Evolutionary conservation across 2,113 vertebrate species (phyloP), one percentile per base, ranked within the genome.

Genomic region (Dasyornis broadbenti): DNA sequence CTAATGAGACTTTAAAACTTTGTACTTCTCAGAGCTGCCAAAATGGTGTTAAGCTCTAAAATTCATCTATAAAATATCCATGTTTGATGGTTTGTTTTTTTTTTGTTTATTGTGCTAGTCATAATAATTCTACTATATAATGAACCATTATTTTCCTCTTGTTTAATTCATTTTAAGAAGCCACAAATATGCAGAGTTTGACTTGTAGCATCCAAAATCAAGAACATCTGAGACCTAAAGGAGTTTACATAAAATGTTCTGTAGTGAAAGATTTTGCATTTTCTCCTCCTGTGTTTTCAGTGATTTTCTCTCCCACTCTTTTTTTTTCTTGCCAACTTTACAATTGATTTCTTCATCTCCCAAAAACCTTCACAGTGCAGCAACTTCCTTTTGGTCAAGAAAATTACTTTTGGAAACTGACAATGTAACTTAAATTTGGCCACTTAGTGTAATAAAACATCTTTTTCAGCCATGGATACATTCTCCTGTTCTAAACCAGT

Each of bases 271-370:
- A 63, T 72, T 68, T 85, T 82, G 7, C 16, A 6, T 89, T 77
- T 76, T 13, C 2, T 6, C 1, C 8, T 7, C 6, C 28, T 37
- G 9, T 57, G 50, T 50, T 28, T 47, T 54, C 1, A 0, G 18
- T 10, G 4, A 14, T 70, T 50, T 56, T 5, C 5, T 4, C 30
- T 73, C 33, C 4, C 4, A 4, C 7, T 6, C 23, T 22, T 21
- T 33, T 47, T 65, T 85, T 47, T 44, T 10, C 39, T 73, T 77
- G 22, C 50, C 15, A 83, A 27, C 26, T 89, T 82, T 54, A 10
- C 42, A 70, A 1, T 49, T 82, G 49, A 49, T 81, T 83, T 83
- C 49, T 65, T 92, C 39, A 31, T 82, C 23, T 78, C 23, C 22
- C 19, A 12, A 17, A 88, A 91, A 42, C 66, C n/a, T 78, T 75